Evolutionary conservation across 2,113 vertebrate species (phyloP).

Genomic region (Chiloscyllium plagiosum): DNA sequence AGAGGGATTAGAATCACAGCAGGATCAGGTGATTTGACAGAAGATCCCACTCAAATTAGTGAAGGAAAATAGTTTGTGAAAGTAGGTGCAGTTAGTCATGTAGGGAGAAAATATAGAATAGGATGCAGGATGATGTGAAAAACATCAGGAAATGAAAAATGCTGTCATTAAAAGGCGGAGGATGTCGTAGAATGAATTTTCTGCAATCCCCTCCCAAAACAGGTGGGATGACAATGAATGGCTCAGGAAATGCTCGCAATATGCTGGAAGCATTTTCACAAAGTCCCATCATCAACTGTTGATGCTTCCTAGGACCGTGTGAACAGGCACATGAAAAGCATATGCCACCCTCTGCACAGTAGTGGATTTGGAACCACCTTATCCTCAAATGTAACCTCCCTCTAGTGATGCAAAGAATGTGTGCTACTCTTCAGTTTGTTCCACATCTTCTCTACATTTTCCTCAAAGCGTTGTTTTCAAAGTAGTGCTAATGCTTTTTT

Average conservation of each 20-base stretch:
- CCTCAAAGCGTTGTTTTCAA: background rate
- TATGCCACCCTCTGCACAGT: background rate
- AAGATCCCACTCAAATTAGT: background rate
- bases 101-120: background rate
- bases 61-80: background rate
- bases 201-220: background rate
- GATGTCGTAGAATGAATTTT: background rate
- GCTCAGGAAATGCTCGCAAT: background rate
- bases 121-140: background rate
- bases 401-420: background rate
- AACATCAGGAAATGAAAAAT: background rate
- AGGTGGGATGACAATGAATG: background rate
- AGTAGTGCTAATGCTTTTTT: background rate
- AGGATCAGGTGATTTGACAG: background rate
- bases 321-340: background rate
- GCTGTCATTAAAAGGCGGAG: background rate
- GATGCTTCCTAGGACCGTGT: background rate
- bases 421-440: background rate
- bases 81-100: background rate
- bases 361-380: background rate
- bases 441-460: background rate
- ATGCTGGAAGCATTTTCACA: background rate
- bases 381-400: background rate
- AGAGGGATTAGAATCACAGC: background rate
- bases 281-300: background rate